Evolutionary conservation across 2,888 invertebrate species (phyloP), one percentile per base, ranked within the genome.

Genomic region (Ditylenchus weischeri): DNA sequence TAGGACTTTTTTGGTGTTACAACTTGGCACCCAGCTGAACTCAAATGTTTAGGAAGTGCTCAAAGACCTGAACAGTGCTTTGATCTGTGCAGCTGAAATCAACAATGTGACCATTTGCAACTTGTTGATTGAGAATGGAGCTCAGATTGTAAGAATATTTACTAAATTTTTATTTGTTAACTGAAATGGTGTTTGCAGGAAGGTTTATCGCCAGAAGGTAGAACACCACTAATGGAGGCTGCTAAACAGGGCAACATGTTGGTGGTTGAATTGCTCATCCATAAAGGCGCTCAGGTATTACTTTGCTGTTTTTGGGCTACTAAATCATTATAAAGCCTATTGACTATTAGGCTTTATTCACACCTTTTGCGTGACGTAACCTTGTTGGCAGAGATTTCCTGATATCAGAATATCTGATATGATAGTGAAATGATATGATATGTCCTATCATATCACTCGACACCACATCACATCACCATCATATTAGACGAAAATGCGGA

Each of bases 201-300:
- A 51, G 59, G 58, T 21, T 62, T 68, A 19, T 68, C 68, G 8
- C 71, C 96, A 85, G 95, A 93, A 71, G 95, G 95, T 7, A 88
- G 94, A 79, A 98, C 96, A 72, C 94, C 96, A 60, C 86, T 98
- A 82, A 96, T 98, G 96, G 96, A 95, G 86, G 95, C 96, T 36
- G 93, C 93, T 76, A 89, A 95, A 75, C 93, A 94, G 19, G 96
- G 96, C 0, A 94, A 96, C 85, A 86, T 92, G 65, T 92, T 92
- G 85, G 93, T 95, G 73, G 94, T 95, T 76, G 91, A 93, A 87
- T 94, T 92, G 87, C 89, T 98, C 71, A 90, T 95, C 75, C 89
- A 89, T 66, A 91, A 92, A 84, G 89, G 89, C 72, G 91, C 91
- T 23, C 89, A 91, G 84, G 78, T 78, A 35, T 66, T 43, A 2